Evolutionary conservation across 2,113 vertebrate genomes (phyloP).

Genomic region (Corapipo altera): DNA sequence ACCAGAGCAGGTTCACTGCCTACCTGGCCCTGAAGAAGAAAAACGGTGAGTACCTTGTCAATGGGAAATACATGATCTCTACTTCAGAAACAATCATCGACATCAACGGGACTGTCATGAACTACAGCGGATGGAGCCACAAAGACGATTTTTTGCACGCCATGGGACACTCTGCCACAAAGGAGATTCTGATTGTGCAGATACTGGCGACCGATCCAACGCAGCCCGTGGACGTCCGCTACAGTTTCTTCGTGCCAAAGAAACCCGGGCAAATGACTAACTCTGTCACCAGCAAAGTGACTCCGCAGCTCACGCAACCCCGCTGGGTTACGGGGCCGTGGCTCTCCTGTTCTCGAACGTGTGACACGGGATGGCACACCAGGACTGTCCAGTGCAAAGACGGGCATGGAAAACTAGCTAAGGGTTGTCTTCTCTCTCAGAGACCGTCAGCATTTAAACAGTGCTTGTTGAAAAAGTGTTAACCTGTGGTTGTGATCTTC

Average conservation of each 20-base stretch:
- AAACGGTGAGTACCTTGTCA: conserved; percentile 89
- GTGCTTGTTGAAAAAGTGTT: conserved; percentile 92
- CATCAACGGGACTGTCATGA: conserved; percentile 91
- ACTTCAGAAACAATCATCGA: conserved; percentile 94
- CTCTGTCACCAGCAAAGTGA: conserved; percentile 55
- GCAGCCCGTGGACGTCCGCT: conserved; percentile 89
- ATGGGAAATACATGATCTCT: conserved; percentile 98
- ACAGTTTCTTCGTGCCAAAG: conserved; percentile 92
- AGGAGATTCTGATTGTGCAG: conserved; percentile 86
- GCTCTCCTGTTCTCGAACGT: conserved; percentile 94
- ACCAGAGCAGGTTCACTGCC: conserved; percentile 89
- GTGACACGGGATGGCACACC: conserved; percentile 96
- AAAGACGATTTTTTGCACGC: conserved; percentile 90
- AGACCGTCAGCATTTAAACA: conserved; percentile 94
- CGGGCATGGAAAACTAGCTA: conserved; percentile 83
- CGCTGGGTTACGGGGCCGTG: conserved; percentile 91
- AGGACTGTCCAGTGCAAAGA: conserved; percentile 97
- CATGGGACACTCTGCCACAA: conserved; percentile 89
- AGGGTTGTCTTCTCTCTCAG: conserved; percentile 82
- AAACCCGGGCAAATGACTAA: conserved; percentile 62
- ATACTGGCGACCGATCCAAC: conserved; percentile 91
- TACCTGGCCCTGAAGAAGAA: conserved; percentile 91
- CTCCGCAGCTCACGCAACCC: conserved; percentile 62
- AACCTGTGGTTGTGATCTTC: conserved; percentile 59
- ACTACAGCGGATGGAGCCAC: conserved; percentile 98